Conservation (phyloP, 2,888 invertebrate genomes). For the Latrodectus hesperus region DNA sequence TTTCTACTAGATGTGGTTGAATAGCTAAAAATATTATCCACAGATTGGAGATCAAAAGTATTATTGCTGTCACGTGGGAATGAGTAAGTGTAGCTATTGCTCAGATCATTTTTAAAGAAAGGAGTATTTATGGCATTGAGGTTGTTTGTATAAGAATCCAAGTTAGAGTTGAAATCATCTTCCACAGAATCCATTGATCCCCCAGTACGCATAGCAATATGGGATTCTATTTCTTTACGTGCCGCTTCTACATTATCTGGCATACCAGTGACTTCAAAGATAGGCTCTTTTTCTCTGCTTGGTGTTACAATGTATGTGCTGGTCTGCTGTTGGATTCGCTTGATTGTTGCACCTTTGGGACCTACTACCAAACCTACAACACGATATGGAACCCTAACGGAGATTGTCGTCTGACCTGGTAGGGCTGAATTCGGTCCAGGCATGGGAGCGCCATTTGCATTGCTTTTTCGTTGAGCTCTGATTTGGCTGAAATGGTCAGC, state of each 20-base stretch:
- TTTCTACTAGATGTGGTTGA: constrained; percentile 22
- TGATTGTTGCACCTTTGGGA: constrained; percentile 99
- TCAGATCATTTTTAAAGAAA: constrained; percentile 38
- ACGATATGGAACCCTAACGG: constrained; percentile 95
- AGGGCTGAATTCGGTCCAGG: constrained; percentile 71
- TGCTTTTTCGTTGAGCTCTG: constrained; percentile 91
- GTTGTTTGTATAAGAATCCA: constrained; percentile 55
- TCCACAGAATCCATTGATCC: constrained; percentile 77
- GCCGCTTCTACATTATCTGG: constrained; percentile 98
- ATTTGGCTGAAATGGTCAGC: constrained; percentile 99
- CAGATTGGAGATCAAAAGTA: constrained; percentile 32
- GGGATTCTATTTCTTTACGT: constrained; percentile 96
- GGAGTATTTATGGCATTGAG: constrained; percentile 57
- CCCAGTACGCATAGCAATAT: constrained; percentile 96
- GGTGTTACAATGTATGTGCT: constrained; percentile 99
- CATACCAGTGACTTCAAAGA: constrained; percentile 95
- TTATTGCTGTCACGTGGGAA: constrained; percentile 65
- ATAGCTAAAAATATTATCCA: constrained; percentile 39
- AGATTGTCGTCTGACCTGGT: constrained; percentile 95
- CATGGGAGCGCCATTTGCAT: constrained; percentile 76
- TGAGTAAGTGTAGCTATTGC: constrained; percentile 38
- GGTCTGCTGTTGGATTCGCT: constrained; percentile 98
- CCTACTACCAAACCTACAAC: constrained; percentile 99
- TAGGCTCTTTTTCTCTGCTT: constrained; percentile 97
- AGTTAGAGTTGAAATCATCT: constrained; percentile 51